Conservation (phyloP, 2,797 vertebrate genomes). For the Thaleichthys pacificus region DNA sequence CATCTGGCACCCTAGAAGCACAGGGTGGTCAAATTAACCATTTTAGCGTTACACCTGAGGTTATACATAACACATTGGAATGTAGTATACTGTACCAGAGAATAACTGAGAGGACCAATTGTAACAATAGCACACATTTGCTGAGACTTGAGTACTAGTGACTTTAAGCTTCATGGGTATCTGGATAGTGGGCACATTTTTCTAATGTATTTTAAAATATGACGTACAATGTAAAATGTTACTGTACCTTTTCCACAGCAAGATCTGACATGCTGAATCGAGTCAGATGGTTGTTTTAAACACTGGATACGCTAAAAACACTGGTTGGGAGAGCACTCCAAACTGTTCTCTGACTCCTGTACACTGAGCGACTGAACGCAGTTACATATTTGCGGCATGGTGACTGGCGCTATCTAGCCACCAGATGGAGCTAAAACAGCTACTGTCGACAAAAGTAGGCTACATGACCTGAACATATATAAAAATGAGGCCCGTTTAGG, state of each 20-base stretch:
- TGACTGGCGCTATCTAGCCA: constrained; percentile 12
- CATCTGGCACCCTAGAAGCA: too few species aligned
- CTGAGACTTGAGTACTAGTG: too few species aligned
- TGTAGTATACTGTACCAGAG: too few species aligned
- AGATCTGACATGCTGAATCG: constrained; percentile 39
- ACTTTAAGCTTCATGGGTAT: too few species aligned
- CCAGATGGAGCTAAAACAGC: constrained; percentile 5
- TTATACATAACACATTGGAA: too few species aligned
- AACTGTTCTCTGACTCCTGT: not conserved
- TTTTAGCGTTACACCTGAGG: too few species aligned
- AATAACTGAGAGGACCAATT: too few species aligned
- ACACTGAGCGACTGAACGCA: not conserved
- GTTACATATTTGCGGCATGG: not conserved
- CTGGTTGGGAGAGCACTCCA: not conserved
- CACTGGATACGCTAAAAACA: not conserved
- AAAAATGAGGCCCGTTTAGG: too few species aligned
- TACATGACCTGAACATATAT: not conserved
- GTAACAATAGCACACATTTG: too few species aligned
- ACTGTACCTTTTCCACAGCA: constrained; percentile 57
- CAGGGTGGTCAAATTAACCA: too few species aligned
- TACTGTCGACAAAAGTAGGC: not conserved
- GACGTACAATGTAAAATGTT: not conserved
- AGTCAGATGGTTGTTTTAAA: too few species aligned
- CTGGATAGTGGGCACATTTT: not conserved
- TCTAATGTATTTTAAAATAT: not conserved